A percentile compares a stretch with the other conserved stretches of the same genome.
phyloP scores from a whole-genome alignment of 2,888 invertebrate species.

The Meganola albula region DNA sequence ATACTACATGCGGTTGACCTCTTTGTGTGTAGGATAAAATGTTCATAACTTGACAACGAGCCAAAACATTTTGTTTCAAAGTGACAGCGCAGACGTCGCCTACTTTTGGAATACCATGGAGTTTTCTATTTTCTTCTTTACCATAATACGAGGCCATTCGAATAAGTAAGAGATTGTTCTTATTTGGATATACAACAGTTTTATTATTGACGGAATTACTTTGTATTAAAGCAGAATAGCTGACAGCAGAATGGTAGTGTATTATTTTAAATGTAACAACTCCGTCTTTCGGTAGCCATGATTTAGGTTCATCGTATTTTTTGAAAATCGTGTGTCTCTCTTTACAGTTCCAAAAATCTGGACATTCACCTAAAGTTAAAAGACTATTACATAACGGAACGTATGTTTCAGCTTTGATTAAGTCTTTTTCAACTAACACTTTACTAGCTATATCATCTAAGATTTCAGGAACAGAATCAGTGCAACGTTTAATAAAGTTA shows the following conservation, averaged over 20 bases:
- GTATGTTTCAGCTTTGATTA: slow-evolving; percentile 51
- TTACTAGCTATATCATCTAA: slow-evolving; percentile 46
- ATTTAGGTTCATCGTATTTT: slow-evolving; percentile 68
- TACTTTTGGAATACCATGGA: slow-evolving; percentile 57
- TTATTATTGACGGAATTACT: slow-evolving; percentile 32
- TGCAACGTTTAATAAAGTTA: slow-evolving; percentile 74
- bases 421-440: slow-evolving; percentile 56
- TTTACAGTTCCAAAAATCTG: slow-evolving; percentile 71
- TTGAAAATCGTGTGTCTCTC: slow-evolving; percentile 80
- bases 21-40: slow-evolving; percentile 46
- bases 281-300: slow-evolving; percentile 73
- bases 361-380: slow-evolving; percentile 82
- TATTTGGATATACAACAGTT: slow-evolving; percentile 46
- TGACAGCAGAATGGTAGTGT: slow-evolving; percentile 77
- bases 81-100: slow-evolving; percentile 79
- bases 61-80: slow-evolving; percentile 62
- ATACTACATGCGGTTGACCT: slow-evolving; percentile 45
- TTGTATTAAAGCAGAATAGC: slow-evolving; percentile 77
- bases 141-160: slow-evolving; percentile 60
- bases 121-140: slow-evolving; percentile 47
- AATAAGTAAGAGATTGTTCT: slow-evolving; percentile 46
- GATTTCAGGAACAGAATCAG: slow-evolving; percentile 47
- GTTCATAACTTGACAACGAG: slow-evolving; percentile 76
- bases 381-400: slow-evolving; percentile 78
- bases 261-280: slow-evolving; percentile 77